phyloP scores from a whole-genome alignment of 2,888 invertebrate genomes.

The Mylabris sibirica region DNA sequence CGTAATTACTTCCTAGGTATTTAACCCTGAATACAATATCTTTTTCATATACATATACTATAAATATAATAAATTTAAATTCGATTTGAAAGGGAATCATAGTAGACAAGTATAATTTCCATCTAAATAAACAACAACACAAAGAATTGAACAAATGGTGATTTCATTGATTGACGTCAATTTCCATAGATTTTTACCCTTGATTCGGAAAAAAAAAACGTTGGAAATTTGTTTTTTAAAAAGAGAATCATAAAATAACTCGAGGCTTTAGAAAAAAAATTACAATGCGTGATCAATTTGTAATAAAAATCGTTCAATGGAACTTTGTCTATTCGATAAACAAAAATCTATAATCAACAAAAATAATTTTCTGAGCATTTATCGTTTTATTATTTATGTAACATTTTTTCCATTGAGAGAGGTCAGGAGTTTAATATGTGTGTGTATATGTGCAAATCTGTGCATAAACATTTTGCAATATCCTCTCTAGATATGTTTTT shows the following conservation, averaged over 20 bases:
- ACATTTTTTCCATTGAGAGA: slow-evolving; percentile 28
- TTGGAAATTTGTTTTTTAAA: not conserved
- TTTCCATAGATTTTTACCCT: not conserved
- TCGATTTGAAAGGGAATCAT: slow-evolving; percentile 26
- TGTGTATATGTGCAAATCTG: slow-evolving; percentile 1
- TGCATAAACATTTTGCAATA: slow-evolving; percentile 4
- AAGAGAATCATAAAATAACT: too few relatives aligned
- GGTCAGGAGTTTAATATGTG: slow-evolving; percentile 22
- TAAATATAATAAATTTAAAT: slow-evolving; percentile 11
- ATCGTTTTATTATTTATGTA: not conserved
- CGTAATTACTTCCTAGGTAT: slow-evolving; percentile 32
- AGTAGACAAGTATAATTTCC: slow-evolving; percentile 16
- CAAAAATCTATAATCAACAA: slow-evolving; percentile 21
- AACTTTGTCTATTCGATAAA: slow-evolving; percentile 21
- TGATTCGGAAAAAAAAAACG: not conserved
- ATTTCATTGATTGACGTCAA: not conserved
- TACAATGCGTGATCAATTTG: not conserved
- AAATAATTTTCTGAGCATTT: slow-evolving; percentile 20
- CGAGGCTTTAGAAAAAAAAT: not conserved
- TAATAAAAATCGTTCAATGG: slow-evolving; percentile 11
- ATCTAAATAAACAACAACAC: too few relatives aligned
- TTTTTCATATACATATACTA: slow-evolving; percentile 17
- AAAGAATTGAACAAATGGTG: not conserved
- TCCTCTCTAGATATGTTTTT: not conserved
- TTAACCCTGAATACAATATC: slow-evolving; percentile 32